Percentiles rank a stretch among this genome's conserved stretches.
Evolutionary conservation across 1,140 invertebrate species (phyloP).

Genomic region (Asobara japonica): DNA sequence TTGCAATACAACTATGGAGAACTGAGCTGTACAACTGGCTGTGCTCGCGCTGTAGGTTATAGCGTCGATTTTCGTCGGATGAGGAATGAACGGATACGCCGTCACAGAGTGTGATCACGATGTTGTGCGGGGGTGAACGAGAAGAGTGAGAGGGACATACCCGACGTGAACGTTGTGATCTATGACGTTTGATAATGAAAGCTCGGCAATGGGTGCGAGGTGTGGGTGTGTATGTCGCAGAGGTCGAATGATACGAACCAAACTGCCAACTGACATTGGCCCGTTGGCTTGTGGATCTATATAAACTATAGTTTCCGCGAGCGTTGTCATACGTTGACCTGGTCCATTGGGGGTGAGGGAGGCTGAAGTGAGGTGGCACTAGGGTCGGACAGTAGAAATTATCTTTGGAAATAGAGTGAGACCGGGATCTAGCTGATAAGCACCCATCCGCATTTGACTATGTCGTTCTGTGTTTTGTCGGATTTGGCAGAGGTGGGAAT

Average conservation of each 20-base stretch:
- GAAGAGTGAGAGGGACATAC: constrained; percentile 1
- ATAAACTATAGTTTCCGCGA: constrained; percentile 40
- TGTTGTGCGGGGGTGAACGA: constrained; percentile 30
- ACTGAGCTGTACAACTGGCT: constrained; percentile 3
- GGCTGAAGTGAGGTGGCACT: background rate
- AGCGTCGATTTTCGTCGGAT: constrained; percentile 49
- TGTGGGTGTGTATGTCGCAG: constrained; percentile 1
- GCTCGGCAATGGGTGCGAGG: constrained; percentile 36
- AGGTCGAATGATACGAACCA: constrained; percentile 22
- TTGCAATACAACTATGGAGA: constrained; percentile 34
- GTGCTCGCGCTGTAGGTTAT: background rate
- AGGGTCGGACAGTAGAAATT: constrained; percentile 42
- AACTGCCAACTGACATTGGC: constrained; percentile 12
- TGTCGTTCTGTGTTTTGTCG: constrained; percentile 33
- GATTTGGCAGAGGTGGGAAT: background rate
- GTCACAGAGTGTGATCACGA: constrained; percentile 44
- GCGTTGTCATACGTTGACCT: constrained; percentile 31
- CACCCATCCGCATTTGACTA: background rate
- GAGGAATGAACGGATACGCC: constrained; percentile 62
- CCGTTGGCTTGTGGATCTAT: constrained; percentile 5
- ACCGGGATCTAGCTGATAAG: constrained; percentile 27
- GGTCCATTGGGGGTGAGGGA: background rate
- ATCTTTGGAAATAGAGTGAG: constrained; percentile 52
- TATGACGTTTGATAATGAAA: constrained; percentile 66
- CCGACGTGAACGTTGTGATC: constrained; percentile 49